Evolutionary conservation across 1,140 invertebrate genomes (phyloP).

Genomic region (Anastrepha obliqua): DNA sequence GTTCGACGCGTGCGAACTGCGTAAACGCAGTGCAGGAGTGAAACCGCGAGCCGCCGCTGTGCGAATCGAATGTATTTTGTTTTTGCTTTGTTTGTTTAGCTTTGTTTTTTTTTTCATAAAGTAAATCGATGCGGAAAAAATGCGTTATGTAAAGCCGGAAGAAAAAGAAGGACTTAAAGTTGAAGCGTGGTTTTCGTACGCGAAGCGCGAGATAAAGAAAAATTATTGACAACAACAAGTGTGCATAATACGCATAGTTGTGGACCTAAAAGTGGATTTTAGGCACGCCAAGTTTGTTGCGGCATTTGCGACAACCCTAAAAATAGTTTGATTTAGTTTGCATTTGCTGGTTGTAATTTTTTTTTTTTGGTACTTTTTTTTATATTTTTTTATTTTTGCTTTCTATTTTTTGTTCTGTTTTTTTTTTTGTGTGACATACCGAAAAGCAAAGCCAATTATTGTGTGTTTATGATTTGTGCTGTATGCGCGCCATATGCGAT

Average conservation of each 20-base stretch:
- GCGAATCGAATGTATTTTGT: background rate
- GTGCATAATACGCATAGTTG: no score
- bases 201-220: no score
- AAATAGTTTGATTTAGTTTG: background rate
- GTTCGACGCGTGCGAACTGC: background rate
- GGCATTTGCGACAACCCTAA: background rate
- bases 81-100: no score
- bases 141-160: slow-evolving; percentile 4
- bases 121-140: background rate
- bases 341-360: background rate
- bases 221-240: no score
- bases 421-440: no score
- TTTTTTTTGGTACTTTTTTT: no score
- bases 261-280: no score
- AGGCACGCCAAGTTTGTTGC: background rate
- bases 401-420: background rate
- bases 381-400: background rate
- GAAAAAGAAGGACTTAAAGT: no score
- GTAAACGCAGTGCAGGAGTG: background rate
- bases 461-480: no score
- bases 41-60: background rate
- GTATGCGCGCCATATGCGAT: background rate
- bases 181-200: no score
- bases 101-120: background rate
- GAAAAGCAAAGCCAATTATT: no score